Conservation (phyloP, 1,140 invertebrate genomes). For the Branchinecta lynchi region DNA sequence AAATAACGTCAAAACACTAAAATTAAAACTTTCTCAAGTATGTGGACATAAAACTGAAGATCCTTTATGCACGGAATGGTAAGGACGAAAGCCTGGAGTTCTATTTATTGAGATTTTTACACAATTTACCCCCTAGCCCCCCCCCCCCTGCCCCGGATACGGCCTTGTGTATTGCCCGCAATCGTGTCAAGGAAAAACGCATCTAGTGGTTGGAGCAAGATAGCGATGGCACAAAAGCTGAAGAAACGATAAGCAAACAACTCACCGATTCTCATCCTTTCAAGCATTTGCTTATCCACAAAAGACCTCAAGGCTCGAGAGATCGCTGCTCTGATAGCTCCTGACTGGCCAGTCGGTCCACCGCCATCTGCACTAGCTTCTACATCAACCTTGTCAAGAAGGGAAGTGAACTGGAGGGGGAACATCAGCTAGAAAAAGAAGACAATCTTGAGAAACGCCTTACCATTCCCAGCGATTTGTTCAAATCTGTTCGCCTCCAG, state of each 20-base stretch:
- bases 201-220: no score
- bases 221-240: slow-evolving; percentile 15
- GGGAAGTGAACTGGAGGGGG: slow-evolving; percentile 61
- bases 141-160: no score
- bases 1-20: no score
- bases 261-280: slow-evolving; percentile 72
- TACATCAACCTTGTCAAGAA: slow-evolving; percentile 64
- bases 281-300: slow-evolving; percentile 52
- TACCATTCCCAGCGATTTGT: slow-evolving; percentile 10
- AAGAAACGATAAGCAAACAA: slow-evolving; percentile 13
- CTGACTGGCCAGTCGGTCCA: slow-evolving; percentile 50
- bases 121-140: no score
- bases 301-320: slow-evolving; percentile 59
- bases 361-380: slow-evolving; percentile 52
- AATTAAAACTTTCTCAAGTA: no score
- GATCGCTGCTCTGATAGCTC: slow-evolving; percentile 70
- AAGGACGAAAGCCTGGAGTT: no score
- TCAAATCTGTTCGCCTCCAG: neutral
- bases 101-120: no score
- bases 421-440: slow-evolving; percentile 52
- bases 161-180: no score
- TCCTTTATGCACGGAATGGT: no score
- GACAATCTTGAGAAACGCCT: slow-evolving; percentile 17
- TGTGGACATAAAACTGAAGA: no score
- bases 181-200: no score